Conservation (phyloP, 2,797 vertebrate genomes). For the Mycteria americana region DNA sequence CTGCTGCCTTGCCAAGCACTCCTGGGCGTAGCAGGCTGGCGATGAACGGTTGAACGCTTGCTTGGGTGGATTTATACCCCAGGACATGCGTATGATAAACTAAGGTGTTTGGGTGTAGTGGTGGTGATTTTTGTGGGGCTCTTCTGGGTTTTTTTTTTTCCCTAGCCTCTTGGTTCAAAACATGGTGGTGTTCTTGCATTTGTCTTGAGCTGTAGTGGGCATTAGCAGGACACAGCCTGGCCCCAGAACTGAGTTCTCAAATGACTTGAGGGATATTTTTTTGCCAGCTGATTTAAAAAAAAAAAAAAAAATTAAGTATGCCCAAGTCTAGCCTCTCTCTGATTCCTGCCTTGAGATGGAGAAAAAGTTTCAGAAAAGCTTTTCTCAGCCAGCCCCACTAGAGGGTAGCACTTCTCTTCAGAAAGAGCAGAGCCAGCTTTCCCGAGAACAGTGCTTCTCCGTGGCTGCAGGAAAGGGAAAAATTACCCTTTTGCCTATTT, state of each 20-base stretch:
- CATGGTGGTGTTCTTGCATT: neutral
- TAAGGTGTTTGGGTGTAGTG: neutral
- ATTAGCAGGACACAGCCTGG: neutral
- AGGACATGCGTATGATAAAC: fast-evolving
- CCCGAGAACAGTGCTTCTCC: neutral
- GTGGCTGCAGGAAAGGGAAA: fast-evolving
- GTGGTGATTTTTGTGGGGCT: neutral
- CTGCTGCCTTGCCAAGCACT: neutral
- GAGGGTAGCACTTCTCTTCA: constrained; percentile 53
- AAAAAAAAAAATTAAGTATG: neutral
- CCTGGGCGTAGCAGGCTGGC: neutral
- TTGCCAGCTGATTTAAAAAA: neutral
- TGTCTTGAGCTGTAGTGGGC: neutral
- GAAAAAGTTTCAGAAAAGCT: neutral
- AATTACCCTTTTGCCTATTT: neutral
- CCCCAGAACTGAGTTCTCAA: neutral
- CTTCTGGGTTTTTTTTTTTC: neutral
- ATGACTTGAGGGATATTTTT: neutral
- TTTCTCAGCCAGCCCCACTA: constrained; percentile 4
- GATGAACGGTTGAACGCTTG: neutral
- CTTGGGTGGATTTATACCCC: neutral
- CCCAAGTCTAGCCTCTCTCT: fast-evolving
- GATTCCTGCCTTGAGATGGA: neutral
- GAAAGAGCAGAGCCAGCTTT: neutral
- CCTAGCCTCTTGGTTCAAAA: neutral